phyloP scores from a whole-genome alignment of 2,113 vertebrate genomes.

The Diadophis punctatus region DNA sequence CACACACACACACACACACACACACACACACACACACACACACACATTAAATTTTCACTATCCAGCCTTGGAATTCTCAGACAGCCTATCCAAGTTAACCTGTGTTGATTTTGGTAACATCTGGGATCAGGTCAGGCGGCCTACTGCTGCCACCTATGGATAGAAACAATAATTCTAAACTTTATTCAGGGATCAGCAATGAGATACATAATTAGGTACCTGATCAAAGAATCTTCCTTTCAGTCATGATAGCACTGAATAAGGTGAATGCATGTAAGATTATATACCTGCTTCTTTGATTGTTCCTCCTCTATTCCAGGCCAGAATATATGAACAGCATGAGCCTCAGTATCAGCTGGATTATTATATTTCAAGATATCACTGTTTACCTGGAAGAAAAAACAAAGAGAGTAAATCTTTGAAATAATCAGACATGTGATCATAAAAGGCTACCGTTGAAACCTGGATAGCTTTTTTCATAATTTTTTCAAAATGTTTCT shows the following conservation, averaged over 20 bases:
- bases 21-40: too few species aligned
- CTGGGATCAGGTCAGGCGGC: background rate
- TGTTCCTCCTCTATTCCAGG: conserved; percentile 75
- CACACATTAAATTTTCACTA: background rate
- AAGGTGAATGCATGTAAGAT: background rate
- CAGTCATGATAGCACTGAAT: background rate
- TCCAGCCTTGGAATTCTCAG: background rate
- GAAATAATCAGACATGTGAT: background rate
- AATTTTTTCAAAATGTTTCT: background rate
- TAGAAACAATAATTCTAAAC: background rate
- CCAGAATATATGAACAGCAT: conserved; percentile 59
- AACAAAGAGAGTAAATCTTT: background rate
- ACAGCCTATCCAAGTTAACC: background rate
- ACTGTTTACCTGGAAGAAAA: conserved; percentile 61
- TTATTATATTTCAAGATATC: background rate
- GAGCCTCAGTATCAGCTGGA: conserved; percentile 31
- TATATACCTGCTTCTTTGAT: conserved; percentile 77
- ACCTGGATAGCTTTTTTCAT: background rate
- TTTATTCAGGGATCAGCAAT: background rate
- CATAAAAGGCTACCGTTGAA: background rate
- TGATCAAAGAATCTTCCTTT: background rate
- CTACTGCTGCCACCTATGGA: background rate
- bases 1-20: too few species aligned
- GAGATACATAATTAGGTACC: background rate
- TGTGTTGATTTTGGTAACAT: background rate